Evolutionary conservation across 1,140 invertebrate species (phyloP).

Genomic region (Sitodiplosis mosellana): DNA sequence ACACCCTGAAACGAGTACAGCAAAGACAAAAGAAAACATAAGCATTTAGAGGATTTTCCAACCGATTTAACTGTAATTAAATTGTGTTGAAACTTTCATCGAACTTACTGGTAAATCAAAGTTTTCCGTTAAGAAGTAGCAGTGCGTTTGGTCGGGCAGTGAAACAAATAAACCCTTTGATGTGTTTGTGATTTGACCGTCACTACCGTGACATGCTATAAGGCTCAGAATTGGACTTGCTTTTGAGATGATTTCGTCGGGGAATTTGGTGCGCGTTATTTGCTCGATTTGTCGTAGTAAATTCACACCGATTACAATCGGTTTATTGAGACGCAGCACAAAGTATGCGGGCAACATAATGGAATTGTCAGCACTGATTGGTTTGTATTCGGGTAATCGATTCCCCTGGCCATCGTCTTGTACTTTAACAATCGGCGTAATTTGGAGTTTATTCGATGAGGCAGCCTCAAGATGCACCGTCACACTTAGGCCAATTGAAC

Average conservation of each 20-base stretch:
- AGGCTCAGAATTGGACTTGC: slow-evolving; percentile 17
- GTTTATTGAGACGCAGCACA: slow-evolving; percentile 67
- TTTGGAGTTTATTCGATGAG: slow-evolving; percentile 70
- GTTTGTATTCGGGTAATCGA: slow-evolving; percentile 60
- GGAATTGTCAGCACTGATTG: slow-evolving; percentile 64
- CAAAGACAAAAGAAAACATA: neutral
- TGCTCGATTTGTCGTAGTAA: slow-evolving; percentile 1
- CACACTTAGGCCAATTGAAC: slow-evolving; percentile 59
- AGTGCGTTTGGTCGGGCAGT: slow-evolving; percentile 80
- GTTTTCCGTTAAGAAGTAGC: slow-evolving; percentile 78
- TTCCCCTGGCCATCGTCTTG: slow-evolving; percentile 51
- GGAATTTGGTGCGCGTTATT: neutral
- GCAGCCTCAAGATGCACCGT: slow-evolving; percentile 84
- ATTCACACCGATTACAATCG: slow-evolving; percentile 49
- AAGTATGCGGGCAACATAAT: slow-evolving; percentile 78
- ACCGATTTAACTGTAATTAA: too few relatives aligned
- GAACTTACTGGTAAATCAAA: slow-evolving; percentile 36
- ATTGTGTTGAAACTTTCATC: too few relatives aligned
- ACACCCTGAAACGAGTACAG: slow-evolving; percentile 40
- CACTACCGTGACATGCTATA: slow-evolving; percentile 16
- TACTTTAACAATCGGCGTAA: slow-evolving; percentile 57
- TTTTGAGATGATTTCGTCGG: slow-evolving; percentile 40
- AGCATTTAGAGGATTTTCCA: too few relatives aligned
- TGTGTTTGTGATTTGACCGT: slow-evolving; percentile 11
- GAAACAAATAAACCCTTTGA: slow-evolving; percentile 38